A percentile compares a stretch with the other conserved stretches of the same genome.
Evolutionary conservation across 2,888 invertebrate genomes (phyloP).

Genomic region (Athalia cordata): DNA sequence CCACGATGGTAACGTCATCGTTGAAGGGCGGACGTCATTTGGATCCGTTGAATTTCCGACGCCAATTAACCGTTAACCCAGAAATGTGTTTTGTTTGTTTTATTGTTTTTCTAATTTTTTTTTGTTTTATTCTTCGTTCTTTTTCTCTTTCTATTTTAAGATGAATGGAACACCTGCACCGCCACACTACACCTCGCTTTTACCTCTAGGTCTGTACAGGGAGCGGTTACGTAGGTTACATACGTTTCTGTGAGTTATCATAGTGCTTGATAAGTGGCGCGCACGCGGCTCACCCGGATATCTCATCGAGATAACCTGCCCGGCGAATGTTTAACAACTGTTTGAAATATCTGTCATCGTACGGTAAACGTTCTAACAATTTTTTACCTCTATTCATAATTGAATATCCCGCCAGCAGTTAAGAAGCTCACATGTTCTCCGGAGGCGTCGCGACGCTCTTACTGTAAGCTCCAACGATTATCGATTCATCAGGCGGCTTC

Average conservation of each 20-base stretch:
- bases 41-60: constrained; percentile 50
- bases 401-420: background rate
- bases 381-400: constrained; percentile 10
- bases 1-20: constrained; percentile 56
- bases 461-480: constrained; percentile 5
- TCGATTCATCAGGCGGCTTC: background rate
- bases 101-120: background rate
- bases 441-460: background rate
- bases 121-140: background rate
- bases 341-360: constrained; percentile 29
- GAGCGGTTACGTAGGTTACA: constrained; percentile 37
- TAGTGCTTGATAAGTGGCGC: constrained; percentile 44
- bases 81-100: no score
- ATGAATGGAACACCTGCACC: constrained; percentile 71
- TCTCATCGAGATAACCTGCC: constrained; percentile 28
- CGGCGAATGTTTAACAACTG: constrained; percentile 18
- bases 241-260: constrained; percentile 37
- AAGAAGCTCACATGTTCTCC: background rate
- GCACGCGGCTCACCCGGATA: constrained; percentile 36
- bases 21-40: constrained; percentile 73
- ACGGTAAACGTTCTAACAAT: background rate
- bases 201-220: constrained; percentile 23
- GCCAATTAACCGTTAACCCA: no score
- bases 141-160: constrained; percentile 68
- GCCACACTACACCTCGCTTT: constrained; percentile 65